Evolutionary conservation across 2,113 vertebrate species (phyloP), one percentile per base, ranked within the genome.

Genomic region (Ochotona princeps): DNA sequence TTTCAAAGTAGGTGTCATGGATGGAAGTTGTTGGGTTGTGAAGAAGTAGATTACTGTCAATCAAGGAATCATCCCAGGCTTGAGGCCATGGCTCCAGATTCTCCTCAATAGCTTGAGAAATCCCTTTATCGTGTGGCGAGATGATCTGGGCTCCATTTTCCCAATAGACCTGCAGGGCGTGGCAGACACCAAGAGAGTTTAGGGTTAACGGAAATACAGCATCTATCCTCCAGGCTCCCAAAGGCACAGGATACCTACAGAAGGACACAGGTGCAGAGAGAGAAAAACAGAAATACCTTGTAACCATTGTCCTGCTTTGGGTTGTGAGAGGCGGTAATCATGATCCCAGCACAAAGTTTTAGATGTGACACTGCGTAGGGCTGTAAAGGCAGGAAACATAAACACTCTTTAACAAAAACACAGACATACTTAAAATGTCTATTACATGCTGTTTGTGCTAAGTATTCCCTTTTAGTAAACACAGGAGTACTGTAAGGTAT

Each of bases 281-380:
- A 0, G 57, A 51, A 14, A 15, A 2, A 84, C 35, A 7, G 91
- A 79, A 35, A 11, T 98, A 99, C 99, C 99, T 99, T 99, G 93
- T 99, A 99, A 35, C 99, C 99, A 28, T 99, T 99, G 97, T 99
- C 99, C 94, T 99, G 98, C 97, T 99, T 99, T 20, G 99, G 99
- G 93, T 99, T 99, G 97, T 99, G 99, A 1, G 99, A 99, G 35
- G 99, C 99, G 0, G 99, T 99, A 63, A 99, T 97, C 99, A 99
- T 99, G 96, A 99, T 98, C 54, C 99, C 99, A 95, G 99, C 99
- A 97, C 99, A 99, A 28, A 99, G 98, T 63, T 98, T 98, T 96
- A 99, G 96, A 60, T 98, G 98, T 11, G 97, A 98, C n/a, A 99
- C 99, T 0, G 99, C 97, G 82, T 99, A 99, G 0, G 99, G 99